phyloP scores from a whole-genome alignment of 2,113 vertebrate genomes.

The Sceloporus tristichus region DNA sequence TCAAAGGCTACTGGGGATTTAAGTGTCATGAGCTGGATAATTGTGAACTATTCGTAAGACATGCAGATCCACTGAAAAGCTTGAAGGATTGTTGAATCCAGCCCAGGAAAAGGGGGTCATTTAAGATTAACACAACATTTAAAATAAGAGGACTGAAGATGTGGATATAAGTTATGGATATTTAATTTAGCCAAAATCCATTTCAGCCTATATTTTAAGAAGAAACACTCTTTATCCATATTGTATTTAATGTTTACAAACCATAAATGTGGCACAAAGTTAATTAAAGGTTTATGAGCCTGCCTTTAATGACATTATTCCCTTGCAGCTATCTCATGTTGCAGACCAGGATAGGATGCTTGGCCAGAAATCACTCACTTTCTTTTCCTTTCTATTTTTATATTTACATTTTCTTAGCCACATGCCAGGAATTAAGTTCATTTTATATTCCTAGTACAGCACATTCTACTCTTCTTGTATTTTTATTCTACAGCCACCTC shows the following conservation, averaged over 20 bases:
- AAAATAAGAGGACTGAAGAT: background rate
- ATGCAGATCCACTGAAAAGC: no score
- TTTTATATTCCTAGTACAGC: background rate
- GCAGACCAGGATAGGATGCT: background rate
- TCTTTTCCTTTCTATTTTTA: background rate
- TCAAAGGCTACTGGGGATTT: background rate
- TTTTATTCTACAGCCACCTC: conserved; percentile 88
- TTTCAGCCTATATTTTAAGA: background rate
- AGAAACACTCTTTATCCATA: background rate
- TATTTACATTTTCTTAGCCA: background rate
- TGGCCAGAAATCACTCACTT: no score
- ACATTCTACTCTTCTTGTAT: conserved; percentile 43
- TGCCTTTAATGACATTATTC: background rate
- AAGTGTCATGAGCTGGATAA: no score
- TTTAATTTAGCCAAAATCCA: background rate
- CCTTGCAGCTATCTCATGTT: background rate
- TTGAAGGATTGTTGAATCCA: background rate
- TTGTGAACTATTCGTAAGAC: background rate
- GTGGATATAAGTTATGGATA: background rate
- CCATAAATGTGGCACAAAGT: background rate
- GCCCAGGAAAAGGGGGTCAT: no score
- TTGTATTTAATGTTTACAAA: background rate
- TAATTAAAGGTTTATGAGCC: background rate
- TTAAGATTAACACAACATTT: background rate
- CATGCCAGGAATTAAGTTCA: background rate